Percentiles rank a stretch among this genome's conserved stretches.
Evolutionary conservation across 1,140 invertebrate genomes (phyloP).

Genomic region (Plutomurus gul): DNA sequence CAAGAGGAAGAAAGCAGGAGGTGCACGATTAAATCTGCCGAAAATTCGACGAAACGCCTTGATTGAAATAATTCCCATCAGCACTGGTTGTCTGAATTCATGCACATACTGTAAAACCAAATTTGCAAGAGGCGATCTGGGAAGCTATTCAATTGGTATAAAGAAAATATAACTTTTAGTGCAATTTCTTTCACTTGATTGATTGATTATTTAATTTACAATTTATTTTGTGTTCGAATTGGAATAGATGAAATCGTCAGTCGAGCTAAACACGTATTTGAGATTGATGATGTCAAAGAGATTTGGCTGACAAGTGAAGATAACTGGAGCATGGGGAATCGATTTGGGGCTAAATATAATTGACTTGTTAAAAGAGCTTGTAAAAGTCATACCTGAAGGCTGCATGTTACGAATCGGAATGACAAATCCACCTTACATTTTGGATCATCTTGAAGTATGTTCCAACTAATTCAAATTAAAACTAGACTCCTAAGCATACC

Average conservation of each 20-base stretch:
- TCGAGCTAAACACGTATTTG: slow-evolving; percentile 79
- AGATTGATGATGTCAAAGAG: slow-evolving; percentile 86
- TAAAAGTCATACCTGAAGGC: slow-evolving; percentile 61
- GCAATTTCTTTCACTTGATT: background rate
- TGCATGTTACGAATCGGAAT: slow-evolving; percentile 82
- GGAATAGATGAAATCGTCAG: slow-evolving; percentile 71
- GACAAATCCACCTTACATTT: slow-evolving; percentile 98
- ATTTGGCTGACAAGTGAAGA: slow-evolving; percentile 99
- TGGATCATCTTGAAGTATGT: slow-evolving; percentile 79
- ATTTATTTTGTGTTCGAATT: slow-evolving; percentile 34
- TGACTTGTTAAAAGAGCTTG: slow-evolving; percentile 81
- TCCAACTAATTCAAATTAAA: slow-evolving; percentile 54
- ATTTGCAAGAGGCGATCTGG: slow-evolving; percentile 92
- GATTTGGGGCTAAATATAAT: slow-evolving; percentile 90
- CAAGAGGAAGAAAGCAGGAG: background rate
- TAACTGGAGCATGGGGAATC: slow-evolving; percentile 92
- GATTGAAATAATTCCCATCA: slow-evolving; percentile 97
- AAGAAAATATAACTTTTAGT: slow-evolving; percentile 39
- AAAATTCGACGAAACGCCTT: slow-evolving; percentile 95
- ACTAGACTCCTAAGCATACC: background rate
- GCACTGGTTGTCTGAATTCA: slow-evolving; percentile 96
- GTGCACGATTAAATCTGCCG: slow-evolving; percentile 60
- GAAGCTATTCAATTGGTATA: slow-evolving; percentile 81
- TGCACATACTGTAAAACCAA: slow-evolving; percentile 99
- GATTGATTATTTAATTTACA: background rate